A percentile compares a stretch with the other conserved stretches of the same genome.
Evolutionary conservation across 1,140 invertebrate genomes (phyloP).

Genomic region (Vollenhovia emeryi): DNA sequence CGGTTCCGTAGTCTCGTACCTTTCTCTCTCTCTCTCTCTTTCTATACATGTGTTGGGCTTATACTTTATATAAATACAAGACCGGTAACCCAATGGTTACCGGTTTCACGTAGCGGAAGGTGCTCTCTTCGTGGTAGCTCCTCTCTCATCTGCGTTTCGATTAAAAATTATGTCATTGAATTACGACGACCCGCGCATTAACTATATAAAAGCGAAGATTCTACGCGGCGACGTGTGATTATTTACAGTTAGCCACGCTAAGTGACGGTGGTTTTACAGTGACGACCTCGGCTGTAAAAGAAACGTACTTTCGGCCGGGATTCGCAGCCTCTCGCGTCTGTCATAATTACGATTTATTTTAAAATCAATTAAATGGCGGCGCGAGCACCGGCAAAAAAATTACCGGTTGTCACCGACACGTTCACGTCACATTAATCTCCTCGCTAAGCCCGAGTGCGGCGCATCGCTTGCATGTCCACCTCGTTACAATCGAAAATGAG

Average conservation of each 20-base stretch:
- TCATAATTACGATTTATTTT: constrained; percentile 54
- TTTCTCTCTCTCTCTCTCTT: neutral
- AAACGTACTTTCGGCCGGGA: neutral
- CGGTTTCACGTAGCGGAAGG: constrained; percentile 65
- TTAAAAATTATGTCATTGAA: constrained; percentile 69
- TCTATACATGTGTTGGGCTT: constrained; percentile 62
- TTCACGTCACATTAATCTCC: constrained; percentile 45
- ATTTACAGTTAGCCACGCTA: constrained; percentile 7
- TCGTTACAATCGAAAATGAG: constrained; percentile 41
- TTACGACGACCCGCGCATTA: constrained; percentile 46
- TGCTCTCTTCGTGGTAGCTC: neutral
- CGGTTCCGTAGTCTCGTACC: constrained; percentile 25
- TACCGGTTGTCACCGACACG: constrained; percentile 50
- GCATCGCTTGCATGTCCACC: neutral
- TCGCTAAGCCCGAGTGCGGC: neutral
- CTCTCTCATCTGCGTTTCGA: constrained; percentile 17
- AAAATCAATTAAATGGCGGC: constrained; percentile 54
- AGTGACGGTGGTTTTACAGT: neutral
- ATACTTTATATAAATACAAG: constrained; percentile 79
- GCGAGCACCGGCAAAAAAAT: constrained; percentile 39
- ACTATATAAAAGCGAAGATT: constrained; percentile 29
- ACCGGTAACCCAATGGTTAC: constrained; percentile 75
- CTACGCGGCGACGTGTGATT: constrained; percentile 52
- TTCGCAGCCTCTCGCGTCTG: neutral
- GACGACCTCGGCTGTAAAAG: neutral